These are phyloP conservation scores for Peromyscus californicus DNA, from an alignment of 2,113 vertebrate genomes.

Conservation along the genomic window DNA sequence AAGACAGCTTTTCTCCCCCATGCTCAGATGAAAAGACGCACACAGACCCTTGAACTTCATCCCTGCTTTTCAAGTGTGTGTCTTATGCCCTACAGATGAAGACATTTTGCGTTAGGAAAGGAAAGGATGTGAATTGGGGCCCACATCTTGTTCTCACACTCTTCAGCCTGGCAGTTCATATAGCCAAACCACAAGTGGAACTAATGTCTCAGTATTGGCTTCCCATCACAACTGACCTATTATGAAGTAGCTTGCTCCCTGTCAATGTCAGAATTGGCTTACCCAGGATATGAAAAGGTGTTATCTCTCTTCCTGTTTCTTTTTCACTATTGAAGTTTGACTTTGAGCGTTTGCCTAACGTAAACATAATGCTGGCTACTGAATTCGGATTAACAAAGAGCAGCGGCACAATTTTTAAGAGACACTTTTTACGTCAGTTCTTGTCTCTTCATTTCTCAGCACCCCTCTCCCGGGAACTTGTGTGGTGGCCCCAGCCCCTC, in stretches of 20 bases:
- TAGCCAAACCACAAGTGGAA: constrained; percentile 80
- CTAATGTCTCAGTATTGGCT: constrained; percentile 67
- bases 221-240: constrained; percentile 66
- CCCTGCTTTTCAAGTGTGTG: not conserved
- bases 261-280: constrained; percentile 60
- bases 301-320: constrained; percentile 71
- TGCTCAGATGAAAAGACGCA: not conserved
- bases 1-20: not conserved
- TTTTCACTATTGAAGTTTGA: constrained; percentile 55
- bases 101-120: constrained; percentile 42
- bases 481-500: not conserved
- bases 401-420: not conserved
- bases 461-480: not conserved
- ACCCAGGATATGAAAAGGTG: constrained; percentile 60
- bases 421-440: not conserved
- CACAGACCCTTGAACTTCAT: not conserved
- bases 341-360: constrained; percentile 23
- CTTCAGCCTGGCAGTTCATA: constrained; percentile 51
- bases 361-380: not conserved
- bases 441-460: not conserved
- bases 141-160: constrained; percentile 45
- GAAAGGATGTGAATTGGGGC: constrained; percentile 28
- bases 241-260: constrained; percentile 50
- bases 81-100: not conserved
- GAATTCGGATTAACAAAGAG: constrained; percentile 41